Base-by-base conservation (phyloP, 2,888 invertebrate genomes). In the Tridacna gigas region DNA sequence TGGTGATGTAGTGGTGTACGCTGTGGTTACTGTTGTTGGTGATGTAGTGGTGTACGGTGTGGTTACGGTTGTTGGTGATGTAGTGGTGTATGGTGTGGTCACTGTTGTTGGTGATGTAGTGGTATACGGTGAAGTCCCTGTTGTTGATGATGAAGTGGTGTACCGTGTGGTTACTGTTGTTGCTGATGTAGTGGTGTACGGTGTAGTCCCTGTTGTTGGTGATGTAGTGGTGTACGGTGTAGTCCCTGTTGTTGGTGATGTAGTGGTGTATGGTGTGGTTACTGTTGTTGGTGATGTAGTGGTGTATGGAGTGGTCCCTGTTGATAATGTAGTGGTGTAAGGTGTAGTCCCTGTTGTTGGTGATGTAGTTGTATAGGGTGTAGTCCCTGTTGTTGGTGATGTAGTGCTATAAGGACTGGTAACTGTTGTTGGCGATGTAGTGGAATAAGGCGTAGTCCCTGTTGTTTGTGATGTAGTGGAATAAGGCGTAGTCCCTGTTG, bases 281-380 rank as follows among this genome's bases (percentile, higher is more conserved):
- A 65, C 13, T 63, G 65, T 63, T 75, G 73, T 18, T n/a, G 61
- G 20, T 75, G 63, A 11, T 61, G 45, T 25, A 18, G 18, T 45
- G 48, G 75, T 9, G 9, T 61, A 15, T 60, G 63, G 26, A 28
- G 60, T 25, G 9, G 20, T 4, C 4, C 18, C 26, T 37, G 25
- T 13, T 51, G 51, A 22, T 18, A 20, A 20, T n/a, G 60, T 13
- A 7, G 37, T 37, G 60, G 45, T 4, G 18, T 15, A 25, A 61
- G 63, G 20, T 7, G 75, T 28, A 37, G 75, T 9, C 37, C 45
- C 4, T 22, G 65, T 65, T 5, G 25, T 65, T 4, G 65, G 65
- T 65, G 65, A 26, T 65, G 65, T 65, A 25, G 22, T 25, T 25
- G 25, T 65, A 3, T 22, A 7, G n/a, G 25, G 4, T 22, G 65